Conservation (phyloP, 2,113 vertebrate species). For the Poeciliopsis retropinna region DNA sequence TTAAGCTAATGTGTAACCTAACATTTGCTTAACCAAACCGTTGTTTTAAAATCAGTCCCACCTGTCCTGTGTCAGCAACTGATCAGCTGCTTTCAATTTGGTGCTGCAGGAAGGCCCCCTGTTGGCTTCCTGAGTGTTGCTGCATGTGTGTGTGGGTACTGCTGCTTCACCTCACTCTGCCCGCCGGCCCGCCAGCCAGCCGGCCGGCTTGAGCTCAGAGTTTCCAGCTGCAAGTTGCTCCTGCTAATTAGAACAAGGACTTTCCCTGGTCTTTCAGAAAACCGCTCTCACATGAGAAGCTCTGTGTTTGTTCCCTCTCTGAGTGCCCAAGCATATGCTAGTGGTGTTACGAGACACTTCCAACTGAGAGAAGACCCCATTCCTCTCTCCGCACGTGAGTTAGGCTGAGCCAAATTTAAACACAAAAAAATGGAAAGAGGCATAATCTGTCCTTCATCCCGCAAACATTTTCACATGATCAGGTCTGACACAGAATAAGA, state of each 20-base stretch:
- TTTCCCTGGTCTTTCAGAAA: constrained; percentile 44
- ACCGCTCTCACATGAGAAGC: constrained; percentile 66
- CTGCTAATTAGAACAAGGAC: constrained; percentile 54
- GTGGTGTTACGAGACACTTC: constrained; percentile 18
- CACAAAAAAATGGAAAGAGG: constrained; percentile 50
- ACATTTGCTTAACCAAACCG: constrained; percentile 2
- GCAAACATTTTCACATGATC: constrained; percentile 26
- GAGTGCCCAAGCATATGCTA: constrained; percentile 33
- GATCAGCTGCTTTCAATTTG: constrained; percentile 39
- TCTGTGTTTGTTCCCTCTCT: constrained; percentile 38
- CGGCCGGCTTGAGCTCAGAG: constrained; percentile 61
- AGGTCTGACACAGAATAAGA: constrained; percentile 35
- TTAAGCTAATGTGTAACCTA: constrained; percentile 3
- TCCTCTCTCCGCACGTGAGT: constrained; percentile 55
- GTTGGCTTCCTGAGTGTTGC: constrained; percentile 26
- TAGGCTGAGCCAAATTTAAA: constrained; percentile 44
- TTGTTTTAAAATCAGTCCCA: constrained; percentile 10
- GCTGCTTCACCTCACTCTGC: constrained; percentile 41
- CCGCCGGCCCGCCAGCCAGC: constrained; percentile 15
- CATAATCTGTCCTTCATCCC: constrained; percentile 46
- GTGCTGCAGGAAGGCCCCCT: constrained; percentile 6
- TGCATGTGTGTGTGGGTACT: constrained; percentile 1
- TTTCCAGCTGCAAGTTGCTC: constrained; percentile 68
- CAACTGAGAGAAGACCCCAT: constrained; percentile 28
- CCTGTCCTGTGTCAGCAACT: constrained; percentile 3